A percentile compares a stretch with the other conserved stretches of the same genome.
Conservation (phyloP, 2,113 vertebrate genomes). For the Arvicanthis niloticus region DNA sequence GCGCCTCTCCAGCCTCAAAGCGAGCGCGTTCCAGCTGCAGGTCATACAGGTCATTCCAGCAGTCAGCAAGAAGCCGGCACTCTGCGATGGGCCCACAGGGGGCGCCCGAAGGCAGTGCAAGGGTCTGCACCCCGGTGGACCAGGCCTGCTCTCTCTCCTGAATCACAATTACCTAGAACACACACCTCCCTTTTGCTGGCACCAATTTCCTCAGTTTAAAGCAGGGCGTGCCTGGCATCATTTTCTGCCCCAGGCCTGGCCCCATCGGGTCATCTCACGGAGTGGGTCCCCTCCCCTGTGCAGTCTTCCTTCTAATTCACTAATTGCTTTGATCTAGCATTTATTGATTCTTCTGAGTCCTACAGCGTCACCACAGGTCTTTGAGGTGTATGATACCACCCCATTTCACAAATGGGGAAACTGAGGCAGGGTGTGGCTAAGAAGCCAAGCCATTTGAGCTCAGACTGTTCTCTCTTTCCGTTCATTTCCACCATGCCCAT, state of each 20-base stretch:
- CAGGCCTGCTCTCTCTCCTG: not conserved
- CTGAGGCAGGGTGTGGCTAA: not conserved
- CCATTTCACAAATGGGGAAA: not conserved
- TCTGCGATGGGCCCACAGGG: not conserved
- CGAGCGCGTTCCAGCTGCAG: constrained; percentile 76
- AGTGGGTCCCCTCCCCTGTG: not conserved
- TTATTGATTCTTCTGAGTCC: constrained; percentile 2
- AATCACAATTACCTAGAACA: not conserved
- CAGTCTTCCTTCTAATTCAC: not conserved
- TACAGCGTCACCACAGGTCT: not conserved
- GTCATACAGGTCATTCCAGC: not conserved
- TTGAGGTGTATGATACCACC: not conserved
- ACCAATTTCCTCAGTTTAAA: constrained; percentile 39
- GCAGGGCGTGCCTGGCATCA: not conserved
- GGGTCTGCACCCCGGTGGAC: not conserved
- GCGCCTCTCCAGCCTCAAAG: constrained; percentile 69
- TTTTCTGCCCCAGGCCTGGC: not conserved
- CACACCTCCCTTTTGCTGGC: not conserved
- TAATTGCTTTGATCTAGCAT: not conserved
- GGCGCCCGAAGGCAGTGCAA: not conserved
- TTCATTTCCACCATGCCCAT: not conserved
- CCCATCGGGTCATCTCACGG: not conserved
- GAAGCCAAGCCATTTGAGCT: not conserved
- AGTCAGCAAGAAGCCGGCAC: not conserved
- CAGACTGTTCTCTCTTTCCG: not conserved